Evolutionary conservation across 23 tunicate genomes (phyloP).

Genomic region (Halocynthia aurantium): DNA sequence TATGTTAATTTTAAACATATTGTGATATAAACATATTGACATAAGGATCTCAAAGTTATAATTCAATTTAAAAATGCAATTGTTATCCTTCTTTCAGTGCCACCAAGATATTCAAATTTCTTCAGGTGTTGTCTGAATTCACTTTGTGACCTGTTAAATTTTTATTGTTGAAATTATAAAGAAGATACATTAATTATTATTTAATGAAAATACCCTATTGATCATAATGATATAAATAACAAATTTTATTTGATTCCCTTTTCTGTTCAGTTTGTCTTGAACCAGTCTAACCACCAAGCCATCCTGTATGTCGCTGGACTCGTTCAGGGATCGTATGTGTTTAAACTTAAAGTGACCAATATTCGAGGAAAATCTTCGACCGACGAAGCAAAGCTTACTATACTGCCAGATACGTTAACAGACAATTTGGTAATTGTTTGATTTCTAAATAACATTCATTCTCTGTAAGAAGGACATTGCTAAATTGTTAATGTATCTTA

Average conservation of each 20-base stretch:
- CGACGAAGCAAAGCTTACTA: slow-evolving; percentile 38
- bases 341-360: slow-evolving; percentile 65
- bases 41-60: neutral
- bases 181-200: neutral
- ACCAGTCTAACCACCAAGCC: slow-evolving; percentile 25
- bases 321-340: slow-evolving; percentile 42
- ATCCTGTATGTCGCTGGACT: slow-evolving; percentile 33
- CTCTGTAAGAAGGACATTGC: neutral
- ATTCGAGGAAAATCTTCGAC: slow-evolving; percentile 35
- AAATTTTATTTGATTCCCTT: neutral
- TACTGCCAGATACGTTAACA: slow-evolving; percentile 28
- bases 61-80: too few species aligned
- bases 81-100: too few species aligned
- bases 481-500: neutral
- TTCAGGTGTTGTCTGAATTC: too few species aligned
- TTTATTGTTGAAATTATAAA: too few species aligned
- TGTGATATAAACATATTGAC: neutral
- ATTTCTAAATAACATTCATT: neutral
- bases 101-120: too few species aligned
- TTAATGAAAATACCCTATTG: neutral
- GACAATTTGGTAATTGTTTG: slow-evolving; percentile 35
- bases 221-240: neutral
- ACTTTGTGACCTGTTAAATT: too few species aligned
- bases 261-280: slow-evolving; percentile 38
- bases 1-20: neutral